These are phyloP conservation scores for Aspidiotus rigidus DNA, from an alignment of 2,888 invertebrate genomes.

Conservation along the genomic window DNA sequence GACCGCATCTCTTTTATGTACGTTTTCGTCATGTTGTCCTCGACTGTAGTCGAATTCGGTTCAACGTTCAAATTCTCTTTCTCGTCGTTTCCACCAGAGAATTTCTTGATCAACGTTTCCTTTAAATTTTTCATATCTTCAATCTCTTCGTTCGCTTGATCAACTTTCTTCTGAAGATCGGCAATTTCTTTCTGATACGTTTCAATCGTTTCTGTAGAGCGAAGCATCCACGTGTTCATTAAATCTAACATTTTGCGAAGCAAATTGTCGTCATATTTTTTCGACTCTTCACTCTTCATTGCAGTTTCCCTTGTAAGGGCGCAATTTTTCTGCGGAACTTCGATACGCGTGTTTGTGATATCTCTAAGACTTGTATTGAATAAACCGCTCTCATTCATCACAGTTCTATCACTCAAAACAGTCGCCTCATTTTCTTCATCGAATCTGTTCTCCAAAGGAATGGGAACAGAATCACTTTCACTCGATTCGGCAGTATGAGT, in stretches of 20 bases:
- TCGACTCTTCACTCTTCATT: too few relatives aligned
- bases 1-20: slow-evolving; percentile 14
- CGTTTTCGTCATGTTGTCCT: background rate
- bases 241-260: background rate
- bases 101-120: background rate
- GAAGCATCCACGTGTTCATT: background rate
- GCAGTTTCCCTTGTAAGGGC: too few relatives aligned
- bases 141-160: background rate
- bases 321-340: too few relatives aligned
- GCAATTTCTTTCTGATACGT: background rate
- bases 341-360: background rate
- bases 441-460: too few relatives aligned
- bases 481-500: too few relatives aligned
- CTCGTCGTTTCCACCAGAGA: background rate
- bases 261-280: background rate
- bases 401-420: too few relatives aligned
- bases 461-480: too few relatives aligned
- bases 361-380: background rate
- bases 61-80: background rate
- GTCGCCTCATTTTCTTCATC: too few relatives aligned
- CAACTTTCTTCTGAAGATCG: background rate
- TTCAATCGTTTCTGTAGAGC: background rate
- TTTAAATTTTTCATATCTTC: background rate
- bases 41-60: background rate
- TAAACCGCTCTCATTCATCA: too few relatives aligned